phyloP scores from a whole-genome alignment of 2,888 invertebrate genomes.

The Xestia xanthographa region DNA sequence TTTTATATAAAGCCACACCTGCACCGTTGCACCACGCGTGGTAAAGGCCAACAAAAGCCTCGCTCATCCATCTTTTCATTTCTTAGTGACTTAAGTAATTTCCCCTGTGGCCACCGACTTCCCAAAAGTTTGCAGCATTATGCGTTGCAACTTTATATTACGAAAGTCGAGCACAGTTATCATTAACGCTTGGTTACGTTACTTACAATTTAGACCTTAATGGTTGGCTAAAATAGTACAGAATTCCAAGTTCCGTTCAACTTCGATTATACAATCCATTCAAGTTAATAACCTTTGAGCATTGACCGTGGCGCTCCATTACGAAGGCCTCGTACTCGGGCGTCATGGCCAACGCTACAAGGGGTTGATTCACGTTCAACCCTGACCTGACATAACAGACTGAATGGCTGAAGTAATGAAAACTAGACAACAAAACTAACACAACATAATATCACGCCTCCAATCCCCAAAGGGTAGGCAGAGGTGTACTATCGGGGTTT shows the following conservation, averaged over 20 bases:
- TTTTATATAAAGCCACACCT: neutral
- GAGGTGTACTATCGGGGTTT: no score
- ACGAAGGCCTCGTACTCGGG: neutral
- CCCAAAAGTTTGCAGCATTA: neutral
- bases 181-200: neutral
- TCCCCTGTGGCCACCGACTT: neutral
- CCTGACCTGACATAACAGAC: neutral
- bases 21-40: neutral
- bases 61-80: neutral
- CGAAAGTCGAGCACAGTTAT: neutral
- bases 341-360: constrained; percentile 12
- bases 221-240: neutral
- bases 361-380: constrained; percentile 11
- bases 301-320: constrained; percentile 13
- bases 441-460: no score
- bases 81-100: neutral
- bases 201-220: neutral
- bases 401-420: constrained; percentile 1
- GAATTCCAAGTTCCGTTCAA: neutral
- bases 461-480: no score
- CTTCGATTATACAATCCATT: constrained; percentile 13
- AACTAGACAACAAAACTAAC: neutral
- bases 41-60: neutral
- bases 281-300: constrained; percentile 16
- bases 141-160: neutral